Evolutionary conservation across 2,113 vertebrate species (phyloP).

Genomic region (Channa maculata): DNA sequence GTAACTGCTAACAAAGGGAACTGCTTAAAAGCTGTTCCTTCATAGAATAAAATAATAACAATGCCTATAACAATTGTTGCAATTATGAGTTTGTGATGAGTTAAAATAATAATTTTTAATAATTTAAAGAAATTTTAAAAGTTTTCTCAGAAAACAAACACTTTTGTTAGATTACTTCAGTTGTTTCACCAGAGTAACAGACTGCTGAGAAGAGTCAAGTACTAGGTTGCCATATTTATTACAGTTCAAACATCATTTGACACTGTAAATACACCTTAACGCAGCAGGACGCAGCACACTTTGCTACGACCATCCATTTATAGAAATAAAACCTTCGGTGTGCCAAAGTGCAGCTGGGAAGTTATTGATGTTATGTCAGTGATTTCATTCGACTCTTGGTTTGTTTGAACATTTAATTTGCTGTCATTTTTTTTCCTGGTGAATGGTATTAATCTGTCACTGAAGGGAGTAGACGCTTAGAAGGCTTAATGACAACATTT

Average conservation of each 20-base stretch:
- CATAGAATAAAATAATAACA: no score
- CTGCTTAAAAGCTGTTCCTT: no score
- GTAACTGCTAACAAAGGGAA: no score
- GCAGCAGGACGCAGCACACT: background rate
- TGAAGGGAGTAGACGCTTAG: constrained; percentile 16
- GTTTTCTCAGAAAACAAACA: no score
- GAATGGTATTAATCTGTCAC: constrained; percentile 46
- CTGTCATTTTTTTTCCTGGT: background rate
- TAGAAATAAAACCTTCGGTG: background rate
- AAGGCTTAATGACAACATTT: constrained; percentile 46
- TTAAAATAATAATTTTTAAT: no score
- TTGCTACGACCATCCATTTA: constrained; percentile 8
- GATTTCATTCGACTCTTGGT: background rate
- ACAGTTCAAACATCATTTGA: constrained; percentile 5
- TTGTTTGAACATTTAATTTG: constrained; percentile 36
- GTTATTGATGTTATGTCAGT: constrained; percentile 8
- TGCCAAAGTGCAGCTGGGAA: background rate
- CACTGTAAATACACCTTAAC: constrained; percentile 9
- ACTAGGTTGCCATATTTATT: background rate
- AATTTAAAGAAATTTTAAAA: no score
- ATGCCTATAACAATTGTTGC: no score
- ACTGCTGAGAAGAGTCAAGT: background rate
- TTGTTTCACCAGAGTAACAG: background rate
- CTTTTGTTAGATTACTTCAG: no score
- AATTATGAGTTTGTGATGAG: no score